These are phyloP conservation scores for Oikopleura vanhoeffeni DNA, from an alignment of 23 tunicate genomes.

Conservation along the genomic window DNA sequence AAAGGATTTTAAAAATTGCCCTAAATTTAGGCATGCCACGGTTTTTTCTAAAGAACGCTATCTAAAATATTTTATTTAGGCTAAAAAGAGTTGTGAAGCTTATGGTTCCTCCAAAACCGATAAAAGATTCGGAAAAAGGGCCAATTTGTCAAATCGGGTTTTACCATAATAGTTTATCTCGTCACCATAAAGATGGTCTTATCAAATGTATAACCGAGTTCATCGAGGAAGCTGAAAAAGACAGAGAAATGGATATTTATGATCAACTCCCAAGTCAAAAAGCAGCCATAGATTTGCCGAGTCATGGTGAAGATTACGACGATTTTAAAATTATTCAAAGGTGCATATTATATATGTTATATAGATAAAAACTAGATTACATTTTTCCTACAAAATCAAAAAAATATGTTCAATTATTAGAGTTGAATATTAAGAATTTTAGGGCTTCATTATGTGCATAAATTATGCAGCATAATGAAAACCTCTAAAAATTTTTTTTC, in stretches of 20 bases:
- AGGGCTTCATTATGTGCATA: too few relatives aligned
- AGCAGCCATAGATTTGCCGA: background rate
- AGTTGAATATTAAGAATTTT: too few relatives aligned
- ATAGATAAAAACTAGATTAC: too few relatives aligned
- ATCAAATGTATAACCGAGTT: background rate
- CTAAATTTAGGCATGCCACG: too few relatives aligned
- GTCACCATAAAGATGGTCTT: background rate
- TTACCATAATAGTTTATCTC: background rate
- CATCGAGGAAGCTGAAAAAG: background rate
- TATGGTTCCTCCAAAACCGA: background rate
- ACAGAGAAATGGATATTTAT: background rate
- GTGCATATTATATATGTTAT: too few relatives aligned
- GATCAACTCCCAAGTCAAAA: background rate
- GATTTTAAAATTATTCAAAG: background rate
- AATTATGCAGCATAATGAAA: too few relatives aligned
- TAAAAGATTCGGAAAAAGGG: background rate
- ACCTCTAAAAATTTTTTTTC: too few relatives aligned
- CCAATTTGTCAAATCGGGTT: background rate
- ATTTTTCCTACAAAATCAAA: too few relatives aligned
- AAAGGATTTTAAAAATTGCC: too few relatives aligned
- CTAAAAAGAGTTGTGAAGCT: background rate
- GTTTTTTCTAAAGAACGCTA: too few relatives aligned
- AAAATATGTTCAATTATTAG: too few relatives aligned
- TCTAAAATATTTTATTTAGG: too few relatives aligned
- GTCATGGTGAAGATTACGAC: background rate